Conservation (phyloP, 2,113 vertebrate genomes). For the Triplophysa dalaica region DNA sequence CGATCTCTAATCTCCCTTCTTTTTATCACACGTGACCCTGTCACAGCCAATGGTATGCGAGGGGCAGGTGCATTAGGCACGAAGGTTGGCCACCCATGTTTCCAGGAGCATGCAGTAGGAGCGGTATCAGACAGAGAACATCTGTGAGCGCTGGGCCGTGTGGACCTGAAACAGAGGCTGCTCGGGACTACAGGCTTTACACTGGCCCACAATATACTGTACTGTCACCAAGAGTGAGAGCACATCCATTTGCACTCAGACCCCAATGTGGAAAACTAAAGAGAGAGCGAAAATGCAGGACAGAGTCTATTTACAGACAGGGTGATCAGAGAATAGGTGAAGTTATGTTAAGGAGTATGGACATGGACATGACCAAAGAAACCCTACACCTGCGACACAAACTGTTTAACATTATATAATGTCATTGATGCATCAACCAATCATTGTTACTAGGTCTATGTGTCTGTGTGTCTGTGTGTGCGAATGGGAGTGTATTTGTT, state of each 20-base stretch:
- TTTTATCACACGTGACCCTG: constrained; percentile 63
- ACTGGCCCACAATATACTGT: constrained; percentile 70
- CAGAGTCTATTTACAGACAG: constrained; percentile 10
- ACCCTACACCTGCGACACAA: no score
- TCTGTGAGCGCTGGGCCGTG: constrained; percentile 80
- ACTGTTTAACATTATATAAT: no score
- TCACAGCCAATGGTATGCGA: constrained; percentile 65
- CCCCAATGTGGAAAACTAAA: constrained; percentile 34
- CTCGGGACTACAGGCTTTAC: constrained; percentile 70
- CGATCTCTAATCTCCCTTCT: constrained; percentile 59
- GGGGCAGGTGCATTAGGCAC: constrained; percentile 69
- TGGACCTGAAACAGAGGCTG: constrained; percentile 75
- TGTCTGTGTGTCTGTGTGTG: no score
- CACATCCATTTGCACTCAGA: constrained; percentile 64
- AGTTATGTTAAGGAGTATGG: background rate
- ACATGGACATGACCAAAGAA: background rate
- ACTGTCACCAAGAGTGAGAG: constrained; percentile 55
- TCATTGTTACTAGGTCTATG: no score
- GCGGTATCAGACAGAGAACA: constrained; percentile 78
- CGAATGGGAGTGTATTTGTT: no score
- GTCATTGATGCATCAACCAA: no score
- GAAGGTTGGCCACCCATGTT: constrained; percentile 74
- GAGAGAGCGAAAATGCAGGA: background rate
- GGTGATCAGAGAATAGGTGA: background rate
- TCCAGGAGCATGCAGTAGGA: constrained; percentile 65